phyloP scores from a whole-genome alignment of 2,113 vertebrate genomes.

The Struthidea cinerea region DNA sequence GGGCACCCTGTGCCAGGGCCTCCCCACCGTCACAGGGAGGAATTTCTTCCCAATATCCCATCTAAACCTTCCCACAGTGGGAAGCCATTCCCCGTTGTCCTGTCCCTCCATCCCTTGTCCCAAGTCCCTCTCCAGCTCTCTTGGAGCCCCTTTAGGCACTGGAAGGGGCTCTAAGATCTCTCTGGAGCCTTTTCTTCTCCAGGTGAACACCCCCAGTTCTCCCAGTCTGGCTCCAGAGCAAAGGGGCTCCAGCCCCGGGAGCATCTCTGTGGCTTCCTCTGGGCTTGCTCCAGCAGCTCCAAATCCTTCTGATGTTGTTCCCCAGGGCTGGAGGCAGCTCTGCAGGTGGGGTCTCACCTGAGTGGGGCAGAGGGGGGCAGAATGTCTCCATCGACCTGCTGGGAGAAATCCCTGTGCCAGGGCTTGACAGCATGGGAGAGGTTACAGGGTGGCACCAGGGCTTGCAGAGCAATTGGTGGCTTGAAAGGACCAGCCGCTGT shows the following conservation, averaged over 20 bases:
- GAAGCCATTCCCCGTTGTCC: background rate
- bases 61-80: background rate
- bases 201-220: background rate
- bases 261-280: accelerated
- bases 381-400: background rate
- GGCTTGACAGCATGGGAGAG: background rate
- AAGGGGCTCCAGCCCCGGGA: accelerated
- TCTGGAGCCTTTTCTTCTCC: background rate
- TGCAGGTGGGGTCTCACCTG: background rate
- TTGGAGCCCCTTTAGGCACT: background rate
- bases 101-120: background rate
- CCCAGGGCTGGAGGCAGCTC: background rate
- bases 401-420: background rate
- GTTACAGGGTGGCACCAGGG: background rate
- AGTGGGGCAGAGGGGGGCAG: background rate
- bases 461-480: background rate
- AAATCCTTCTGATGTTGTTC: background rate
- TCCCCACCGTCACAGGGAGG: accelerated
- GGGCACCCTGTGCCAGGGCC: background rate
- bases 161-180: background rate
- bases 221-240: background rate
- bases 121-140: background rate
- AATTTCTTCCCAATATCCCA: background rate
- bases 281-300: background rate
- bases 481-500: background rate